Conservation (phyloP, 2,113 vertebrate genomes). For the Crotophaga sulcirostris region DNA sequence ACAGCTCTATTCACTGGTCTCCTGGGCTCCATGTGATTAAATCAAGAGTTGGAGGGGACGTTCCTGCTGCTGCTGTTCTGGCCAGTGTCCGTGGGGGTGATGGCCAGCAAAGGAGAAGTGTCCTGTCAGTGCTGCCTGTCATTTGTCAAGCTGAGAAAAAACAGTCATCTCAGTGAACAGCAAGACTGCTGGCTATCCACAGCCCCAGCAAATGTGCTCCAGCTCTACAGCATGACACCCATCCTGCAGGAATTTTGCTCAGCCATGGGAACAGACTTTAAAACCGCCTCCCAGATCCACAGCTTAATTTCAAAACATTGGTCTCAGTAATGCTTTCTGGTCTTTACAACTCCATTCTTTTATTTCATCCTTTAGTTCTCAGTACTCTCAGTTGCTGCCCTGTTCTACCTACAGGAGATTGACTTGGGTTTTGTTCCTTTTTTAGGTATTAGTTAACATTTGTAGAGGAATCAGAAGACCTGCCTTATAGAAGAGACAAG, state of each 20-base stretch:
- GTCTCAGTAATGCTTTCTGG: not conserved
- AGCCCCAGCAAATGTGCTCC: not conserved
- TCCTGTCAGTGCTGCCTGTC: slow-evolving; percentile 42
- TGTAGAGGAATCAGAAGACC: not conserved
- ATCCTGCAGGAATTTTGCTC: slow-evolving; percentile 38
- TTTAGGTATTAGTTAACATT: not conserved
- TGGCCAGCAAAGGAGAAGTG: slow-evolving; percentile 51
- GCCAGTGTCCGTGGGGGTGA: slow-evolving; percentile 62
- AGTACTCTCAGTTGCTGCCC: not conserved
- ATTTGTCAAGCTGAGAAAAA: slow-evolving; percentile 61
- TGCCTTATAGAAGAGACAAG: not conserved
- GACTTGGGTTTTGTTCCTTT: not conserved
- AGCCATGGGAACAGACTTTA: slow-evolving; percentile 50
- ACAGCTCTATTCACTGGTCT: slow-evolving; percentile 61
- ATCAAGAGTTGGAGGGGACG: slow-evolving; percentile 47
- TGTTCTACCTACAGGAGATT: not conserved
- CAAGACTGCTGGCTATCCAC: slow-evolving; percentile 30
- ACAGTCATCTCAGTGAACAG: slow-evolving; percentile 14
- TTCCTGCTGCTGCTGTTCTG: slow-evolving; percentile 68
- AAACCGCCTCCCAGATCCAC: slow-evolving; percentile 25
- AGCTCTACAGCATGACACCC: slow-evolving; percentile 40
- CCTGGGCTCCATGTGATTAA: slow-evolving; percentile 61
- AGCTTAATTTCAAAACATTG: slow-evolving; percentile 10
- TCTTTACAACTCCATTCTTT: not conserved
- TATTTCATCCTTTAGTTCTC: not conserved